A percentile compares a stretch with the other conserved stretches of the same genome.
These are phyloP conservation scores for Ectropis grisescens DNA, from an alignment of 1,140 invertebrate species.

Conservation along the genomic window DNA sequence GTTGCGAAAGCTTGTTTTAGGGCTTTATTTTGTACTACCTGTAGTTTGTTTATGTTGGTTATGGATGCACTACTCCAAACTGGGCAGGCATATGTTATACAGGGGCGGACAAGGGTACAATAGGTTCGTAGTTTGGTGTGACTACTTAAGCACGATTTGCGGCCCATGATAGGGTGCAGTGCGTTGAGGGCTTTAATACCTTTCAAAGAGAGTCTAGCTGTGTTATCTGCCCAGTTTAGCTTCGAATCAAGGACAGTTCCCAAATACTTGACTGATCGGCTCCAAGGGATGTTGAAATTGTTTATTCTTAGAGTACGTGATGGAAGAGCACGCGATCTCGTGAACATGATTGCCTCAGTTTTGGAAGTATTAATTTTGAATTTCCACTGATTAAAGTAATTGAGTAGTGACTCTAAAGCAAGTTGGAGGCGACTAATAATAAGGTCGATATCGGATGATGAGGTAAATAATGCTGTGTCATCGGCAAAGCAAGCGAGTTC, in stretches of 20 bases:
- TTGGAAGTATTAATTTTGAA: constrained; percentile 6
- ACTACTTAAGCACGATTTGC: constrained; percentile 2
- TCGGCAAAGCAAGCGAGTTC: constrained; percentile 28
- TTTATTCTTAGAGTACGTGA: constrained; percentile 1
- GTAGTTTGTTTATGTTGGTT: constrained; percentile 5
- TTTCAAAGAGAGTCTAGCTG: neutral
- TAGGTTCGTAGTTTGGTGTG: constrained; percentile 10
- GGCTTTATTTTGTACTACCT: constrained; percentile 11
- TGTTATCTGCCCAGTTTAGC: constrained; percentile 9
- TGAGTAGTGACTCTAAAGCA: neutral
- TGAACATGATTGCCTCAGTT: constrained; percentile 9
- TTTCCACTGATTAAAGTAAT: constrained; percentile 6
- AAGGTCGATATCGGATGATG: constrained; percentile 3
- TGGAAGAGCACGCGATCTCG: neutral
- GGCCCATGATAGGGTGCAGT: constrained; percentile 7
- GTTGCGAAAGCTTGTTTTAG: too few relatives aligned
- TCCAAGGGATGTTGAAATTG: constrained; percentile 1
- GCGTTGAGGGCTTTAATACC: constrained; percentile 1
- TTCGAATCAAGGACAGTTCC: constrained; percentile 1
- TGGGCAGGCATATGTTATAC: constrained; percentile 9
- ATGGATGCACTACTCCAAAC: constrained; percentile 7
- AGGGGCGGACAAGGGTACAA: constrained; percentile 5
- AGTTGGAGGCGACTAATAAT: constrained; percentile 5
- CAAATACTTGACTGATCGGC: neutral
- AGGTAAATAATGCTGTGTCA: constrained; percentile 19